Percentiles rank a stretch among this genome's conserved stretches.
Evolutionary conservation across 2,888 invertebrate species (phyloP).

Genomic region (Lasioglossum marginatum): DNA sequence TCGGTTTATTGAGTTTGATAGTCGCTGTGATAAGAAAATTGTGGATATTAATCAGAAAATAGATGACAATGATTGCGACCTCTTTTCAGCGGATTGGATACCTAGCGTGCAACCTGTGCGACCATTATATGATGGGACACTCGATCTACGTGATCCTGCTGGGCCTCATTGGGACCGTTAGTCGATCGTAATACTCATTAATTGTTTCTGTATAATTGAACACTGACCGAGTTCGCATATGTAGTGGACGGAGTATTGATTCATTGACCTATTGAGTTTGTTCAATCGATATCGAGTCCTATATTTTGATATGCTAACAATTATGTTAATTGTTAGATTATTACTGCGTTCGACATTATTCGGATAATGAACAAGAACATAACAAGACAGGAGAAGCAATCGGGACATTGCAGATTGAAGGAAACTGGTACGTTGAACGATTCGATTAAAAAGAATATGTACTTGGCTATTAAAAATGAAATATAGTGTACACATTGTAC

Average conservation of each 20-base stretch:
- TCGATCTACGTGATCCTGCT: constrained; percentile 79
- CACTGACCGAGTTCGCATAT: background rate
- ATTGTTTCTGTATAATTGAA: constrained; percentile 47
- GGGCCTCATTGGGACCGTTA: constrained; percentile 83
- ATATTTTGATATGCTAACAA: background rate
- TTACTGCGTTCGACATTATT: constrained; percentile 79
- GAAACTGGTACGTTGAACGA: constrained; percentile 68
- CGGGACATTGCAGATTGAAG: constrained; percentile 52
- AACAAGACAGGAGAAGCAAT: constrained; percentile 13
- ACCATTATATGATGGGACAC: constrained; percentile 79
- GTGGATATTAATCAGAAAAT: background rate
- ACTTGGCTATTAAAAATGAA: background rate
- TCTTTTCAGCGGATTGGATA: constrained; percentile 72
- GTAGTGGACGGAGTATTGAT: background rate
- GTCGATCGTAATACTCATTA: constrained; percentile 75
- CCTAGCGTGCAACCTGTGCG: constrained; percentile 78
- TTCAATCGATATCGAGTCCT: background rate
- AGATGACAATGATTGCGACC: background rate
- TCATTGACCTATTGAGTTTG: background rate
- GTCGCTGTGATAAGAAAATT: background rate
- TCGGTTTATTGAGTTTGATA: background rate
- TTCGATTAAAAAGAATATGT: background rate
- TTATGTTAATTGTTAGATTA: constrained; percentile 68
- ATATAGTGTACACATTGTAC: background rate
- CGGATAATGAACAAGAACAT: constrained; percentile 77